phyloP scores from a whole-genome alignment of 1,140 invertebrate species.

The Aphidius gifuensis region DNA sequence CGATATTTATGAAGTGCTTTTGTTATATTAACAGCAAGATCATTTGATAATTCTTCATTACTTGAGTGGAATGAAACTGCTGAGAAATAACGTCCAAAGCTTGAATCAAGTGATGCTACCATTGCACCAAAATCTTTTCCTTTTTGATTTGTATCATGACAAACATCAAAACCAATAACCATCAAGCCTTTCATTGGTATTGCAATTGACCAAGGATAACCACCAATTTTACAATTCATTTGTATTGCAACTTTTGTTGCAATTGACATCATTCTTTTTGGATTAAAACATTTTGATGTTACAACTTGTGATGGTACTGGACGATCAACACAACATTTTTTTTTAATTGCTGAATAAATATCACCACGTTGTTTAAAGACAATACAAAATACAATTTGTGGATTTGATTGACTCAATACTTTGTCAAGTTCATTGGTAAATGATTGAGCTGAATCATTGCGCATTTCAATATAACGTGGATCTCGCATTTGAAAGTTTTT shows the following conservation, averaged over 20 bases:
- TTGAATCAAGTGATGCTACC: conserved; percentile 71
- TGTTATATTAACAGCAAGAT: conserved; percentile 61
- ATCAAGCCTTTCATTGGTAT: conserved; percentile 71
- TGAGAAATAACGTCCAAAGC: conserved; percentile 67
- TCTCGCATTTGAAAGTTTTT: conserved; percentile 46
- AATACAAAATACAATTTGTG: conserved; percentile 65
- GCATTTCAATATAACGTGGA: conserved; percentile 24
- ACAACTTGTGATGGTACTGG: conserved; percentile 76
- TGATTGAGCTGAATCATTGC: conserved; percentile 33
- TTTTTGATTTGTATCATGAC: conserved; percentile 69
- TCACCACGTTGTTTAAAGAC: conserved; percentile 70
- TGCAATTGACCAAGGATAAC: conserved; percentile 75
- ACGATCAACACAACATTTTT: conserved; percentile 76
- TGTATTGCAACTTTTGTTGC: conserved; percentile 86
- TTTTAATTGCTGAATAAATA: conserved; percentile 80
- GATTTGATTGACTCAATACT: conserved; percentile 54
- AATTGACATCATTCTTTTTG: conserved; percentile 64
- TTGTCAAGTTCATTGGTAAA: conserved; percentile 58
- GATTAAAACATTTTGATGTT: conserved; percentile 58
- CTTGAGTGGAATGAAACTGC: conserved; percentile 66
- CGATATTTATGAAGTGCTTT: conserved; percentile 61
- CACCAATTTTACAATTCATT: conserved; percentile 87
- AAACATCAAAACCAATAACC: conserved; percentile 86
- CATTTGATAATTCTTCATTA: conserved; percentile 70
- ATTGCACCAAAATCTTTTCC: conserved; percentile 69